Percentiles rank a stretch among this genome's conserved stretches.
These are phyloP conservation scores for Proterorhinus semilunaris DNA, from an alignment of 2,113 vertebrate species.

Conservation along the genomic window DNA sequence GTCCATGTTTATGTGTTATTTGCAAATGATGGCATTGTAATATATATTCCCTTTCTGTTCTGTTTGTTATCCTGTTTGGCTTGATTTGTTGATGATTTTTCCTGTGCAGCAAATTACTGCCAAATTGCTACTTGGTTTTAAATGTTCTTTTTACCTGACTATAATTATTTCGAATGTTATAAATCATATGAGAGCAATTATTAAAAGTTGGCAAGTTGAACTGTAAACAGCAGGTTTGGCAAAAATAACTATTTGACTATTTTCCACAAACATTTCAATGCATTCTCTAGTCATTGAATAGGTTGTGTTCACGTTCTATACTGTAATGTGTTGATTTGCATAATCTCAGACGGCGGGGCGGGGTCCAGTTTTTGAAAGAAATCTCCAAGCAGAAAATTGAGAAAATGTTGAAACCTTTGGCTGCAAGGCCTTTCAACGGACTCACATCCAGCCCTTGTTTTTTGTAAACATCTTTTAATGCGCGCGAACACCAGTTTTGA, in stretches of 20 bases:
- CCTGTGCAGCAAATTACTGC: not conserved
- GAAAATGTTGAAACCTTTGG: too few species aligned
- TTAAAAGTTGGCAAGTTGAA: not conserved
- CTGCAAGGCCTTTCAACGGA: too few species aligned
- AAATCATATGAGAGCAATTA: not conserved
- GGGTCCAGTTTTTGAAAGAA: too few species aligned
- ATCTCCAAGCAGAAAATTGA: too few species aligned
- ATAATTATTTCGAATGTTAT: not conserved
- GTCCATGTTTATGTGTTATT: not conserved
- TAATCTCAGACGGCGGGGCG: too few species aligned
- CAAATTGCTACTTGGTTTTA: not conserved
- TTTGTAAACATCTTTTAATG: too few species aligned
- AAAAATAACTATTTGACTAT: not conserved
- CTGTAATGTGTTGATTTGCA: too few species aligned
- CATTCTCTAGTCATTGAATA: too few species aligned
- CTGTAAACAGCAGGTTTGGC: not conserved
- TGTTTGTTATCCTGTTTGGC: not conserved
- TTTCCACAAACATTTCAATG: not conserved
- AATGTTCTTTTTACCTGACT: not conserved
- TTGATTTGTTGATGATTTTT: not conserved
- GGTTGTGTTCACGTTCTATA: too few species aligned
- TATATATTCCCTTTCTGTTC: not conserved
- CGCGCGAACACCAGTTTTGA: too few species aligned
- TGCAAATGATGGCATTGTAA: not conserved
- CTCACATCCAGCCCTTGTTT: too few species aligned